Base-by-base conservation (phyloP, 2,113 vertebrate genomes). In the Sclerurus mexicanus region DNA sequence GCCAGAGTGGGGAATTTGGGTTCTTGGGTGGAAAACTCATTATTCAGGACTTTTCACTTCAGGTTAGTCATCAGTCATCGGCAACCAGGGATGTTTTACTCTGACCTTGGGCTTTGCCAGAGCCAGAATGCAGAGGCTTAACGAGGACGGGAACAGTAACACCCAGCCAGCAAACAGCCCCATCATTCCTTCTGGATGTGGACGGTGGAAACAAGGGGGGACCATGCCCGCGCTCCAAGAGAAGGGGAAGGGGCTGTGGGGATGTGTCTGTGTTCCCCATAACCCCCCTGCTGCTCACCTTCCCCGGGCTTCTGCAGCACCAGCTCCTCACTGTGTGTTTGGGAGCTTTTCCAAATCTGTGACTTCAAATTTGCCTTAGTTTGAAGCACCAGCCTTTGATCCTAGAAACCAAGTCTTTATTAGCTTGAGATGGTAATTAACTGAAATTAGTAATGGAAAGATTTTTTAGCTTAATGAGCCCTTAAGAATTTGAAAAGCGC, bases 361-460 rank as follows among this genome's bases (percentile, higher is more conserved):
- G 76, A 89, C 73, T 93, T 89, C 56, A 68, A 91, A 72, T 90
- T 90, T 46, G 72, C 73, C 35, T 62, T 7, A 33, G 68, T 73
- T 87, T 90, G 69, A 88, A 95, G 71, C 55, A 81, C 58, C 47
- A 56, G 59, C 76, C 85, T 97, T 95, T 97, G 96, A 96, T 87
- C 50, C 28, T 47, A 39, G 16, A 30, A 90, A 80, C 67, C 62
- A 64, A 94, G 35, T 47, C 76, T 95, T 86, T 94, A 87, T 85
- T 96, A 82, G 21, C 79, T 87, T 92, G 85, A 93, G 87, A 52
- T 49, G 68, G 62, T 62, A 97, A 95, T 97, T 95, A 94, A 63
- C 35, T 91, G 84, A 92, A 93, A 94, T 92, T 58, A 84, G 89
- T 93, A 92, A 95, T 96, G 95, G 94, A 96, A 94, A 95, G 28